Base-by-base conservation (phyloP, 2,888 invertebrate species). In the Cosmia trapezina region DNA sequence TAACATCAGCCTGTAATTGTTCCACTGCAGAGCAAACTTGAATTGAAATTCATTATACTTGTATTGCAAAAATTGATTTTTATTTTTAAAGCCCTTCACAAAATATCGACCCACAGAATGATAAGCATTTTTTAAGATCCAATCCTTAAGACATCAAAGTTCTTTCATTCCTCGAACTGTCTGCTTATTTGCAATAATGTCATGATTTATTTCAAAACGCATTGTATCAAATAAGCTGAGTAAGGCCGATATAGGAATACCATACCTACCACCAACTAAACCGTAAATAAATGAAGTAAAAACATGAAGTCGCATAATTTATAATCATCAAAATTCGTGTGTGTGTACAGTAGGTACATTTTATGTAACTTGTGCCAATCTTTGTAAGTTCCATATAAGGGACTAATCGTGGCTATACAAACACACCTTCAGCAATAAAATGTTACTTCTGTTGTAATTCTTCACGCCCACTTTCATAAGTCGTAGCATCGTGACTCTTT, bases 161-260 rank as follows among this genome's bases (percentile, higher is more conserved):
- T 65, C 71, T 83, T 78, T 64, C 60, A 69, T 84, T 78, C 75
- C 56, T 74, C 68, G 72, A 83, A 78, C 81, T 82, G 85, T 83
- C 79, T 69, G 77, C 76, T 84, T 88, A 84, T 88, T 87, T 87
- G 83, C 84, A 80, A 81, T 71, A 80, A 80, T 86, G 83, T 86
- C 85, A 86, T 83, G 88, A 86, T 89, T 86, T 85, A 87, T 86
- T 82, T 81, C 63, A 62, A 77, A 81, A 78, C 0, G 53, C 17
- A 67, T 78, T 80, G 78, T 77, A 72, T 57, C 28, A 76, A 73
- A 80, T 73, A 76, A 78, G 70, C 77, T 82, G 75, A 84, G 76
- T 86, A 82, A 80, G 49, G 33, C 54, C 1, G 49, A n/a, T 59
- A 45, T 33, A 60, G 28, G 43, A 72, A 60, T 37, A 51, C 11